Conservation (phyloP, 2,797 vertebrate species). For the Amphiprion clarkii region DNA sequence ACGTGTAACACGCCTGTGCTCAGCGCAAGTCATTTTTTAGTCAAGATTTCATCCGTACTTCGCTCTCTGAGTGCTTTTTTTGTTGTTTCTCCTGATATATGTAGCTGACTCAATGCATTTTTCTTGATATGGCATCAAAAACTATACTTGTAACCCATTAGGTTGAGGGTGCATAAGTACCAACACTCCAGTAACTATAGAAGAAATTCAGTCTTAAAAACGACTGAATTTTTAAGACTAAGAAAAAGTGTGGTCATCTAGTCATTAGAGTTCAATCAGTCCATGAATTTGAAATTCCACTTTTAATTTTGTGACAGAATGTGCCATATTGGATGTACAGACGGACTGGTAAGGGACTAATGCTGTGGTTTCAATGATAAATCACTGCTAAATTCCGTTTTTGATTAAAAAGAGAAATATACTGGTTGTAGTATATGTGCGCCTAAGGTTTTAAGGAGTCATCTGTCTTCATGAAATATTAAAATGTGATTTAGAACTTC, state of each 20-base stretch:
- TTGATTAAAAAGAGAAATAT: background rate
- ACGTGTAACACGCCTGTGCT: too few species aligned
- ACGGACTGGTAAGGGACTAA: conserved; percentile 4
- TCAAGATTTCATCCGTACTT: too few species aligned
- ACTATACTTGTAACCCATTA: background rate
- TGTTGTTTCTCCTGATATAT: too few species aligned
- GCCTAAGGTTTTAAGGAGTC: conserved; percentile 1
- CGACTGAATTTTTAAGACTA: too few species aligned
- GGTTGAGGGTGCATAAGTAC: background rate
- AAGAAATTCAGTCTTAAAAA: background rate
- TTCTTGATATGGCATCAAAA: background rate
- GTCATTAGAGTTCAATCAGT: conserved; percentile 29
- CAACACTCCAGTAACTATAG: background rate
- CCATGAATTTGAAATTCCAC: conserved; percentile 10
- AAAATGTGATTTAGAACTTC: background rate
- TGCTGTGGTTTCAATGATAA: conserved; percentile 13
- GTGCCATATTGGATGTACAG: background rate
- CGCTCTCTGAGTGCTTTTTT: too few species aligned
- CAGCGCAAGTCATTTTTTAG: too few species aligned
- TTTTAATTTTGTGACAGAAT: conserved; percentile 14
- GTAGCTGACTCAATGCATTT: background rate
- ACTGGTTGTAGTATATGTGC: conserved; percentile 1
- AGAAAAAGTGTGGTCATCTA: background rate
- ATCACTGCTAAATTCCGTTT: conserved; percentile 3
- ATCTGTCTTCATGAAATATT: background rate